A percentile compares a stretch with the other conserved stretches of the same genome.
Conservation (phyloP, 2,113 vertebrate genomes). For the Shinisaurus crocodilurus region DNA sequence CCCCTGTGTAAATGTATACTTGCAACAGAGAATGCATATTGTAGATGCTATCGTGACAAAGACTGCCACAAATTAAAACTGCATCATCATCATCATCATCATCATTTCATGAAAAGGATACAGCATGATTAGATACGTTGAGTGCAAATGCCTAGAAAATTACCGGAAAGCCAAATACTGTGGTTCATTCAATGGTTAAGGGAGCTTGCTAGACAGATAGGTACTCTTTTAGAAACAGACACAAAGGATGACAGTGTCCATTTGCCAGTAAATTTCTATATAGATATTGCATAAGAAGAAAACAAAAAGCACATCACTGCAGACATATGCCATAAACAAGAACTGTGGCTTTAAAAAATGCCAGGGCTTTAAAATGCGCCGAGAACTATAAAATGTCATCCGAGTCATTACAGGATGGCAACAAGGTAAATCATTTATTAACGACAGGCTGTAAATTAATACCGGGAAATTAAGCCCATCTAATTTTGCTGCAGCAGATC, state of each 20-base stretch:
- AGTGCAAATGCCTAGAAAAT: conserved; percentile 53
- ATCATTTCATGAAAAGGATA: too few species aligned
- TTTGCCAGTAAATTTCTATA: conserved; percentile 43
- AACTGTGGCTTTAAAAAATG: conserved; percentile 56
- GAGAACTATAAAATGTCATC: conserved; percentile 44
- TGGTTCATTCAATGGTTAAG: neutral
- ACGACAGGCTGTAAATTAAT: neutral
- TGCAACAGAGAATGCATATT: conserved; percentile 48
- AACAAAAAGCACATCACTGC: conserved; percentile 45
- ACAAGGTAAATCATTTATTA: conserved; percentile 33
- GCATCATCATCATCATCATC: too few species aligned
- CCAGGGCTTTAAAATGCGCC: conserved; percentile 51
- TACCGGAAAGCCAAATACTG: conserved; percentile 28
- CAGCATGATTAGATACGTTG: neutral
- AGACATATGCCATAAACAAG: conserved; percentile 47
- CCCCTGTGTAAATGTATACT: conserved; percentile 52
- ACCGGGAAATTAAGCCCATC: conserved; percentile 23
- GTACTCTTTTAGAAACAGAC: conserved; percentile 15
- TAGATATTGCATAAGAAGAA: conserved; percentile 46
- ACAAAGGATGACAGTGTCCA: neutral
- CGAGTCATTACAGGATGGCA: conserved; percentile 42
- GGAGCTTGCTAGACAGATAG: neutral
- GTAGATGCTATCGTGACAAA: conserved; percentile 41
- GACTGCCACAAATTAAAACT: conserved; percentile 27
- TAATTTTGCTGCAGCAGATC: neutral